Evolutionary conservation across 2,888 invertebrate species (phyloP).

Genomic region (Cheilosia impressa): DNA sequence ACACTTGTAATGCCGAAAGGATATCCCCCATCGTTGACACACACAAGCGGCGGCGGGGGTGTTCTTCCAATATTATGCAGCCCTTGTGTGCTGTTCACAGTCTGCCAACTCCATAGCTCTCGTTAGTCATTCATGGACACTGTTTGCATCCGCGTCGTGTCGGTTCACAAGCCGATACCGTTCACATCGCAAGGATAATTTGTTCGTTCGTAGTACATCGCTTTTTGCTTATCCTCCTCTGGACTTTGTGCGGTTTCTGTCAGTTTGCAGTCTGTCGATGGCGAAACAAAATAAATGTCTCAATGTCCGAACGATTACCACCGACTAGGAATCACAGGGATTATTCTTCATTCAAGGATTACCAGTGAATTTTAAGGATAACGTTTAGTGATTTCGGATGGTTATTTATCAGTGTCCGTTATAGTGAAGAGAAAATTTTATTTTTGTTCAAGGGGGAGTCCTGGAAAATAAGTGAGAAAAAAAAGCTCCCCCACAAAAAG

Average conservation of each 20-base stretch:
- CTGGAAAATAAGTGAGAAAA: slow-evolving; percentile 51
- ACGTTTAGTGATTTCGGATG: slow-evolving; percentile 64
- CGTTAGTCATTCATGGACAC: slow-evolving; percentile 64
- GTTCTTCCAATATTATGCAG: slow-evolving; percentile 63
- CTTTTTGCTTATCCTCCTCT: slow-evolving; percentile 17
- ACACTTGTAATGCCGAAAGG: slow-evolving; percentile 68
- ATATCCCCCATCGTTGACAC: slow-evolving; percentile 47
- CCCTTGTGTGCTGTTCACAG: slow-evolving; percentile 31
- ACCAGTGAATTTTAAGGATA: slow-evolving; percentile 75
- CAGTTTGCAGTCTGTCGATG: slow-evolving; percentile 20
- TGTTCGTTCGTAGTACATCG: slow-evolving; percentile 12
- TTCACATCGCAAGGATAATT: slow-evolving; percentile 20
- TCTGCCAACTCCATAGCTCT: slow-evolving; percentile 24
- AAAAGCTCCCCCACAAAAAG: slow-evolving; percentile 20
- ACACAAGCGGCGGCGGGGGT: slow-evolving; percentile 52
- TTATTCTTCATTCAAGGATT: slow-evolving; percentile 71
- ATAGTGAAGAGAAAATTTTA: background rate
- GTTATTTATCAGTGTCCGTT: slow-evolving; percentile 66
- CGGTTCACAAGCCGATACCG: background rate
- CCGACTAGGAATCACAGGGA: slow-evolving; percentile 69
- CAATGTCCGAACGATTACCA: slow-evolving; percentile 70
- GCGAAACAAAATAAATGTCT: slow-evolving; percentile 61
- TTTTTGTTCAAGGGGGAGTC: slow-evolving; percentile 36
- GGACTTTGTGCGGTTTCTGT: slow-evolving; percentile 9
- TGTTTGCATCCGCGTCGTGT: slow-evolving; percentile 61